A percentile compares a stretch with the other conserved stretches of the same genome.
Conservation (phyloP, 2,113 vertebrate species). For the Amazona guildingii region DNA sequence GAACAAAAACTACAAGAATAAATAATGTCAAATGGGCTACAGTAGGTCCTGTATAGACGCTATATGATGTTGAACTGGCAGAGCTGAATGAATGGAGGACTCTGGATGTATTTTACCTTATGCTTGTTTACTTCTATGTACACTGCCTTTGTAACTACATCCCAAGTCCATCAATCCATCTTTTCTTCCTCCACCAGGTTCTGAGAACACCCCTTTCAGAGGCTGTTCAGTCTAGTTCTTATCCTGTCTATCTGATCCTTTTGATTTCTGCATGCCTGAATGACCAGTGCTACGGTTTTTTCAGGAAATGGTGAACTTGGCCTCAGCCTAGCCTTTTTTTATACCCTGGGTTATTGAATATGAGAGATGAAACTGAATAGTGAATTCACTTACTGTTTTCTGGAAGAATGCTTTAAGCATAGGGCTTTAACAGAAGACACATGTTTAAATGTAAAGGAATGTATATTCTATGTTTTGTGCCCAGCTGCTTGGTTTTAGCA, state of each 20-base stretch:
- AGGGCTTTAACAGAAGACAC: not conserved
- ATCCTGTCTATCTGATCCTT: not conserved
- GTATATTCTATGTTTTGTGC: fast-evolving
- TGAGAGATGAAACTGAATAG: not conserved
- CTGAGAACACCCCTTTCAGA: not conserved
- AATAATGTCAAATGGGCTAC: not conserved
- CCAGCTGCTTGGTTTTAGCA: not conserved
- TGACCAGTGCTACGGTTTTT: not conserved
- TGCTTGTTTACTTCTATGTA: not conserved
- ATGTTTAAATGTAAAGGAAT: not conserved
- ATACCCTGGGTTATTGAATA: not conserved
- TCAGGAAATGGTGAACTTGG: not conserved
- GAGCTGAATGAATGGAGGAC: not conserved
- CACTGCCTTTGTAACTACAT: not conserved
- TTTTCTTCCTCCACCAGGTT: not conserved
- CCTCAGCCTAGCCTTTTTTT: not conserved
- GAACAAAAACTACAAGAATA: not conserved
- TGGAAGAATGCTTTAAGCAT: not conserved
- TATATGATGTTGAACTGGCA: not conserved
- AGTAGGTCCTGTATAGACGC: not conserved
- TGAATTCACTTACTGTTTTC: not conserved
- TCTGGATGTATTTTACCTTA: not conserved
- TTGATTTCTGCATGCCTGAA: not conserved
- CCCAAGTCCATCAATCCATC: not conserved
- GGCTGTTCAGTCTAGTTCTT: not conserved